Evolutionary conservation across 2,113 vertebrate genomes (phyloP), one percentile per base, ranked within the genome.

Genomic region (Colinus virginianus): DNA sequence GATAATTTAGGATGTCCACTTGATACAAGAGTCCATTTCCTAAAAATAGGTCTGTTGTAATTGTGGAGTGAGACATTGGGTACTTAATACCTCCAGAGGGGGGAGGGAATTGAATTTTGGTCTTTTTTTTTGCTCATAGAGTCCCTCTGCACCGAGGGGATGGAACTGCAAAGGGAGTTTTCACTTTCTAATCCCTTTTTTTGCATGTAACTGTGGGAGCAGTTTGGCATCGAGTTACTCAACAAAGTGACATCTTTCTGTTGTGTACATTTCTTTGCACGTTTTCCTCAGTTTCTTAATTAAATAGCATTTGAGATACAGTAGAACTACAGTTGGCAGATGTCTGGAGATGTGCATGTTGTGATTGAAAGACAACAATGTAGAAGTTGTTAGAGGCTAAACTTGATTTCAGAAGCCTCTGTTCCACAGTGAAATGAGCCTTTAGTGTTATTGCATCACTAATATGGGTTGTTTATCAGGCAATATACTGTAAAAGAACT

Each of bases 11-110:
- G 63, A 59, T 92, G 70, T 66, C 55, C 49, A 72, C 78, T 82
- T 90, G 88, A 88, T 92, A 62, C 1, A 12, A 78, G 13, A 89
- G 70, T 58, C 32, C 30, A 8, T 38, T 66, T 72, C 59, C 74
- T 94, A 92, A 96, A 93, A 96, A 92, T 96, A 96, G 64, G 3
- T 28, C 80, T 93, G 74, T 92, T 96, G 88, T 93, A 49, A 62
- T 66, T 53, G 55, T 85, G 49, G 55, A 79, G 64, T 26, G 70
- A 89, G 80, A 62, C 62, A 18, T 22, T 64, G 69, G 72, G 40
- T 71, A 45, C 21, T 18, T 45, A 23, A 20, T 46, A 13, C 38
- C 59, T 78, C 0, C 8, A 56, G 34, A 58, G 3, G 53, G 53
- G 53, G 53, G 21, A 42, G 48, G 45, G 51, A 63, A 30, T 30